These are phyloP conservation scores for Hapalemur alaotrensis DNA, from an alignment of 2,797 vertebrate species.

Conservation along the genomic window DNA sequence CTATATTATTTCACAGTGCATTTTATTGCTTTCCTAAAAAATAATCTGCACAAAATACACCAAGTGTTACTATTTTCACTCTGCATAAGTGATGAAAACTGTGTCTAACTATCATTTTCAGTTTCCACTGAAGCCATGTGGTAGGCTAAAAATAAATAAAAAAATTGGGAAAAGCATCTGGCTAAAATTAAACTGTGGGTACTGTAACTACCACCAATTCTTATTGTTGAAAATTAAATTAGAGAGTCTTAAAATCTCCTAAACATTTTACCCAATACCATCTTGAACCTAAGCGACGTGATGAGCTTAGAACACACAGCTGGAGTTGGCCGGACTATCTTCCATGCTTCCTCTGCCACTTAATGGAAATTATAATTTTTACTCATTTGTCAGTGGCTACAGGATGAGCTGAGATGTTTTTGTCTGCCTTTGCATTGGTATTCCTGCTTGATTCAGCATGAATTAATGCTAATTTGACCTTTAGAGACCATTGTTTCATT, in stretches of 20 bases:
- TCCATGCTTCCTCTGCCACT: neutral
- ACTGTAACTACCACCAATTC: slow-evolving; percentile 62
- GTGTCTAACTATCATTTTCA: slow-evolving; percentile 63
- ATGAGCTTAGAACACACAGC: neutral
- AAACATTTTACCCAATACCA: neutral
- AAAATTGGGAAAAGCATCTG: slow-evolving; percentile 72
- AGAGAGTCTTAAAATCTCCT: slow-evolving; percentile 30
- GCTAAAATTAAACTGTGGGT: slow-evolving; percentile 68
- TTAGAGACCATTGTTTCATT: neutral
- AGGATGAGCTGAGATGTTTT: slow-evolving; percentile 24
- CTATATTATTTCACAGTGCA: neutral
- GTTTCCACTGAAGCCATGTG: slow-evolving; percentile 67
- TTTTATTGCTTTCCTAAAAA: slow-evolving; percentile 60
- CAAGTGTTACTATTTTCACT: slow-evolving; percentile 74
- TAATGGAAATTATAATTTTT: neutral
- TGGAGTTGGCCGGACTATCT: neutral
- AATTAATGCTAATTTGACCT: slow-evolving; percentile 29
- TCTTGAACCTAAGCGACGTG: neutral
- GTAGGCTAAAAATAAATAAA: slow-evolving; percentile 64
- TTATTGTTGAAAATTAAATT: slow-evolving; percentile 67
- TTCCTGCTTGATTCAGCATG: slow-evolving; percentile 1
- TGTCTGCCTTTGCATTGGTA: neutral
- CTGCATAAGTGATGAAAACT: slow-evolving; percentile 66
- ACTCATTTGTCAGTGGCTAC: neutral
- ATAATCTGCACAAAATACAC: slow-evolving; percentile 37